Percentiles rank a stretch among this genome's conserved stretches.
Evolutionary conservation across 2,888 invertebrate genomes (phyloP).

Genomic region (Hypercompe scribonia): DNA sequence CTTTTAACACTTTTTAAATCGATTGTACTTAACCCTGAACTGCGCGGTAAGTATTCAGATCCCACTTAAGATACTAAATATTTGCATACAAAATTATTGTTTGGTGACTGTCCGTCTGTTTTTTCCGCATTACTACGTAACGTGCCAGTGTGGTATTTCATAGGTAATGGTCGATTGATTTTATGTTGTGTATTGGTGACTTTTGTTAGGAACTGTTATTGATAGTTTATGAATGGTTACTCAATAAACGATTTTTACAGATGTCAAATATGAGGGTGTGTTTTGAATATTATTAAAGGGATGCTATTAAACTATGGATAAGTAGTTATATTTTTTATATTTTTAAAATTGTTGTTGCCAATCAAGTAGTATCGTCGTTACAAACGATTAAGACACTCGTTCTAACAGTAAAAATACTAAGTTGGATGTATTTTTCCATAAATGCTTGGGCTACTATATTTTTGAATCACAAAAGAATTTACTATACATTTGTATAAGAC

Average conservation of each 20-base stretch:
- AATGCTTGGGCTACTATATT: too few relatives aligned
- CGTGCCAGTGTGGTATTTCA: conserved; percentile 59
- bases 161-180: conserved; percentile 67
- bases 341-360: neutral
- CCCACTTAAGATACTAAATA: conserved; percentile 79
- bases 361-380: neutral
- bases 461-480: too few relatives aligned
- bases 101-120: conserved; percentile 56
- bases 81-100: conserved; percentile 80
- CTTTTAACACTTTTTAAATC: conserved; percentile 51
- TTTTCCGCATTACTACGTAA: conserved; percentile 54
- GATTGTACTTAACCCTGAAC: conserved; percentile 60
- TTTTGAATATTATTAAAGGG: neutral
- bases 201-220: conserved; percentile 47
- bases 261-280: conserved; percentile 11
- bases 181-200: conserved; percentile 51
- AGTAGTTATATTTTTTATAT: neutral
- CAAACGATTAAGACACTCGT: neutral
- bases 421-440: too few relatives aligned
- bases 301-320: neutral
- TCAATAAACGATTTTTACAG: conserved; percentile 21
- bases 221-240: conserved; percentile 32
- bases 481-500: too few relatives aligned
- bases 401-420: too few relatives aligned
- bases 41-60: conserved; percentile 69